Evolutionary conservation across 2,797 vertebrate species (phyloP).

Genomic region (Nannoperca obscura): DNA sequence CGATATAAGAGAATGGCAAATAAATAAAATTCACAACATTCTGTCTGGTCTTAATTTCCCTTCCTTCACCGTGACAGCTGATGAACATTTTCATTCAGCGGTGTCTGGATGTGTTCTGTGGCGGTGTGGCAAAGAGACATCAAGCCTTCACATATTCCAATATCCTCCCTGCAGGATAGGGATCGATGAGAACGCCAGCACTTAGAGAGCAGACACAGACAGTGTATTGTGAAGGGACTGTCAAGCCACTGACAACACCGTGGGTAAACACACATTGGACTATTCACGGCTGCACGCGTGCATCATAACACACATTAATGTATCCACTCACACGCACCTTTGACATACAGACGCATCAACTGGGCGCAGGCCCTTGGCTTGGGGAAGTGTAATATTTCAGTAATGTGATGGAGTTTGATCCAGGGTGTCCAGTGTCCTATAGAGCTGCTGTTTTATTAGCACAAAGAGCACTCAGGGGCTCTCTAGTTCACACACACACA

Average conservation of each 20-base stretch:
- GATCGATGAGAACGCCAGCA: constrained; percentile 87
- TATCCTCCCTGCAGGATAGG: constrained; percentile 61
- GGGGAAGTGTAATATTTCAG: constrained; percentile 92
- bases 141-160: constrained; percentile 40
- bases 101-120: constrained; percentile 30
- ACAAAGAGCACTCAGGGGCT: constrained; percentile 92
- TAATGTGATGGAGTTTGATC: constrained; percentile 97
- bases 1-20: not conserved
- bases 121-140: constrained; percentile 36
- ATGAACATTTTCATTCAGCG: constrained; percentile 17
- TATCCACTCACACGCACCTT: constrained; percentile 65
- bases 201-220: constrained; percentile 86
- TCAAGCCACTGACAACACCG: constrained; percentile 90
- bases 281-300: constrained; percentile 81
- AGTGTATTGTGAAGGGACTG: constrained; percentile 88
- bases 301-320: constrained; percentile 60
- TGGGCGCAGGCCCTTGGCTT: constrained; percentile 64
- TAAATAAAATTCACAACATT: constrained; percentile 2
- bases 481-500: constrained; percentile 82
- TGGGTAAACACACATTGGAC: constrained; percentile 91
- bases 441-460: constrained; percentile 93
- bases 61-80: not conserved
- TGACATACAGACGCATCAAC: constrained; percentile 88
- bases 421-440: constrained; percentile 91
- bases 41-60: not conserved